Evolutionary conservation across 2,888 invertebrate genomes (phyloP), one percentile per base, ranked within the genome.

Genomic region (Andricus curvator): DNA sequence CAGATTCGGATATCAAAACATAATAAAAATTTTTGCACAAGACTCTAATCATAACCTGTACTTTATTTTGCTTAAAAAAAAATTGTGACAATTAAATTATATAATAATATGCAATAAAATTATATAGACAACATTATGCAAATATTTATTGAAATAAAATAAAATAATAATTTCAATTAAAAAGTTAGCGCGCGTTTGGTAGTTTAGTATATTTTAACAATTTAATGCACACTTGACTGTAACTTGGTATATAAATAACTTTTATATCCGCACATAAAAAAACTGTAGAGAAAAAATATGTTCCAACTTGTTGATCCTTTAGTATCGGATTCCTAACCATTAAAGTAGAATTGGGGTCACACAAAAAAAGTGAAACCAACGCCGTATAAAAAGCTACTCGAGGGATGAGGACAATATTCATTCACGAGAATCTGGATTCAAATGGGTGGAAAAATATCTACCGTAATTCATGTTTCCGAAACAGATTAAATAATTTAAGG

Each of bases 341-440:
- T 74, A 74, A 56, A 56, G 70, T 70, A 51, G 74, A 74, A 74
- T 74, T 74, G 74, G 74, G 74, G 74, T 74, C 74, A 74, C 51
- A 51, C 29, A 74, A 74, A 66, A 67, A 74, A 74, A 74, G 56
- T 74, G 74, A 74, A 74, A 74, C 56, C 74, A 13, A 74, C 33
- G 25, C 62, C 25, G 17, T 64, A 74, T 56, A 74, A 74, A 70
- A 74, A 74, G 74, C 56, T 33, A 33, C 29, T 29, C 17, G 33
- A 56, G 74, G 56, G 56, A 74, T 74, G 74, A 33, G 74, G 51
- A 70, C 56, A 56, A 74, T 74, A 74, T 74, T 74, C 74, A 74
- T 74, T 74, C 74, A 56, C n/a, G n/a, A 48, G 68, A 48, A 48
- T 25, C n/a, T 68, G 74, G 29, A 74, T 33, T 51, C 29, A 74